A percentile compares a stretch with the other conserved stretches of the same genome.
Conservation (phyloP, 2,797 vertebrate genomes). For the Crypturellus tataupa region DNA sequence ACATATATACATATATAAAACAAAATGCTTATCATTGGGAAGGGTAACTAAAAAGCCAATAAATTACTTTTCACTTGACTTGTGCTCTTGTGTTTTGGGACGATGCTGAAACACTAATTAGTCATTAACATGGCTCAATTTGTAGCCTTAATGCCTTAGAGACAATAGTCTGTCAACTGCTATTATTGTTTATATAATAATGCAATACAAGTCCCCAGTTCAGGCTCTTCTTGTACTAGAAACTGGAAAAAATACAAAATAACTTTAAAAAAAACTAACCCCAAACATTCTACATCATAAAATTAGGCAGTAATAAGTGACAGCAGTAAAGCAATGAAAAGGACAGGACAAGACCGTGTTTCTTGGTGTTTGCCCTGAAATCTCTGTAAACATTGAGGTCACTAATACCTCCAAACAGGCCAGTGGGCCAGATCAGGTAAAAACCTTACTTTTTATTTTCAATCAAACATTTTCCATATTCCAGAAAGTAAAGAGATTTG, state of each 20-base stretch:
- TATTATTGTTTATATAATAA: conserved; percentile 28
- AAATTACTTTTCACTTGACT: conserved; percentile 30
- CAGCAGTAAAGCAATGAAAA: background rate
- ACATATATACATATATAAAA: background rate
- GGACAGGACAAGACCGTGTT: background rate
- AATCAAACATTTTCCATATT: background rate
- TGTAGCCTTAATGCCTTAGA: conserved; percentile 41
- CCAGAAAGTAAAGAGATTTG: background rate
- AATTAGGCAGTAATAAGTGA: background rate
- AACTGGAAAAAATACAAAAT: background rate
- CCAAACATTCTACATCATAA: background rate
- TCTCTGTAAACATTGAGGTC: background rate
- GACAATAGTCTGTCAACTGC: conserved; percentile 33
- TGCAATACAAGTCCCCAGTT: background rate
- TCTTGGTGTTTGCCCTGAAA: background rate
- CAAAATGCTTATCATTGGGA: background rate
- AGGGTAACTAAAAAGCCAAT: background rate
- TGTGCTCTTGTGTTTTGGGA: background rate
- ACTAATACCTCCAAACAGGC: background rate
- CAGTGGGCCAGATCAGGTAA: background rate
- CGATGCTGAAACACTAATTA: conserved; percentile 48
- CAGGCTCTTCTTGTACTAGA: background rate
- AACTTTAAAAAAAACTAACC: background rate
- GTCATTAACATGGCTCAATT: conserved; percentile 8
- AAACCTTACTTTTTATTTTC: background rate